Conservation (phyloP, 1,140 invertebrate genomes). For the Brachionus asplanchnoidis region DNA sequence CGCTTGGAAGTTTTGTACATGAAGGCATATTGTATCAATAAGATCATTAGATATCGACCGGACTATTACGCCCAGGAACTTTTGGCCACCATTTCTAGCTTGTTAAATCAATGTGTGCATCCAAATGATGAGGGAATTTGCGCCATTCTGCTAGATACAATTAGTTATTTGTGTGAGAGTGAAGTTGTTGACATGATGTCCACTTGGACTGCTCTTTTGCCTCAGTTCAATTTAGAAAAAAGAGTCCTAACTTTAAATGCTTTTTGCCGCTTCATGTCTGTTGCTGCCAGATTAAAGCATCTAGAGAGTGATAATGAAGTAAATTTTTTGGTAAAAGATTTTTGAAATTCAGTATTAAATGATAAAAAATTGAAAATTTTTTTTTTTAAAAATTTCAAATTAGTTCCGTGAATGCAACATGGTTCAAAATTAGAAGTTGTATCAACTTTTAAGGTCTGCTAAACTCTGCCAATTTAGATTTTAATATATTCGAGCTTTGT, state of each 20-base stretch:
- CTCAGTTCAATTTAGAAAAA: conserved; percentile 23
- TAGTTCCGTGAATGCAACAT: no score
- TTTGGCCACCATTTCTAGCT: conserved; percentile 12
- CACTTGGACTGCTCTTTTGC: conserved; percentile 29
- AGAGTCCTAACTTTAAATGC: not conserved
- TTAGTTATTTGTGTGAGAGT: conserved; percentile 16
- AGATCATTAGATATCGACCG: conserved; percentile 13
- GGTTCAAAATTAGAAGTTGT: no score
- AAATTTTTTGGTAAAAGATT: not conserved
- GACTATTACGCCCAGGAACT: conserved; percentile 40
- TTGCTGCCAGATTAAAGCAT: not conserved
- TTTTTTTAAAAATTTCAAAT: no score
- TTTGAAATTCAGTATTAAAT: not conserved
- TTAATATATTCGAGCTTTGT: no score
- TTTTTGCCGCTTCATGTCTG: conserved; percentile 30
- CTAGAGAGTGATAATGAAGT: conserved; percentile 23
- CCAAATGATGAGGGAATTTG: conserved; percentile 12
- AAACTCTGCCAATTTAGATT: no score
- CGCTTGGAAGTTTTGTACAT: conserved; percentile 14
- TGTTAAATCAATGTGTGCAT: not conserved
- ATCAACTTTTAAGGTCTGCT: no score
- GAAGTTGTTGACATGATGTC: conserved; percentile 36
- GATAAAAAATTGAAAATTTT: no score
- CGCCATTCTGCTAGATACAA: not conserved
- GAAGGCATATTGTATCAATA: conserved; percentile 26